Base-by-base conservation (phyloP, 92 coral and sea anemone species). In the Parazoanthus darwini region DNA sequence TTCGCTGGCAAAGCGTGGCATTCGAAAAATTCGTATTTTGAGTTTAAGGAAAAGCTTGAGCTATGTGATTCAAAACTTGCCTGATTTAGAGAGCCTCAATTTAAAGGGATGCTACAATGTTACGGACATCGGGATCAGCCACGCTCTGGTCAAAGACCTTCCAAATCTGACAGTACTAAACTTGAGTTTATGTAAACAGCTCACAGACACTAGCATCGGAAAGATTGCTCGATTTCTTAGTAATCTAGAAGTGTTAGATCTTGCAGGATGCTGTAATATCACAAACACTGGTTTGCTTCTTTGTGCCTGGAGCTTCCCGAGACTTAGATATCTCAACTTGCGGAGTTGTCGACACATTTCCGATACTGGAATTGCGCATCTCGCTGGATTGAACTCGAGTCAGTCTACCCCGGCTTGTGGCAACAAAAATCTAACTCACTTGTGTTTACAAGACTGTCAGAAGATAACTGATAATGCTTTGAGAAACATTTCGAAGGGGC, bases 391-490 rank as follows among this genome's bases (percentile, higher is more conserved):
- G 91, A 96, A 92, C 84, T 84, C 93, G 50, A 90, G 94, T 78
- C 85, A 87, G 48, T 84, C 85, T 7, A 20, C 72, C 10, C 90
- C 93, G 42, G 94, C 94, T 66, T 93, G 89, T 83, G 99, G 99
- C 77, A 97, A 95, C 93, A 97, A 94, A 94, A 90, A 92, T 92
- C 92, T 97, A 90, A 97, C 99, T 78, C 93, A 93, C 77, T 92
- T 97, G 58, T 95, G 99, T 94, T 94, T 97, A 96, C 99, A 97
- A 89, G 99, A 95, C 96, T 97, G 99, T 89, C 99, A 97, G 89
- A 97, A 97, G 93, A 94, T 97, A 90, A 95, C 99, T 89, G 99
- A 97, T 93, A 97, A 97, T 91, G 99, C 99, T 48, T 88, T 97
- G 87, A 92, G 98, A 81, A 97, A 95, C 89, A 93, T 97, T 74